phyloP scores from a whole-genome alignment of 2,113 vertebrate genomes.

The Lophochroa leadbeateri region DNA sequence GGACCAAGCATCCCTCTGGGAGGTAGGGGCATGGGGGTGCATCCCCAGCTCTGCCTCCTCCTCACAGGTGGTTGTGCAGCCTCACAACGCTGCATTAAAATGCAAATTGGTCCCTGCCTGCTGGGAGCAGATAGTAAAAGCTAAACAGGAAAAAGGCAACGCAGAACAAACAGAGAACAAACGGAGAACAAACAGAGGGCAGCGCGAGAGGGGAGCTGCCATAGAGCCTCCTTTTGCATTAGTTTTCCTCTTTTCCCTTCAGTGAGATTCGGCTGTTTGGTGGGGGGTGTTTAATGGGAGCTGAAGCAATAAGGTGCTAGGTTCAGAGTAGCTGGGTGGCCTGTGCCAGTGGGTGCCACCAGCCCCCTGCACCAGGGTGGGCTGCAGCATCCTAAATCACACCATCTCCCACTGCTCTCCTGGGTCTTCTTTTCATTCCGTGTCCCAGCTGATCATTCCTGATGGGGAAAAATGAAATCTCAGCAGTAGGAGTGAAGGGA shows the following conservation, averaged over 20 bases:
- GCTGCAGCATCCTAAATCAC: not conserved
- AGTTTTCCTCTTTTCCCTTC: not conserved
- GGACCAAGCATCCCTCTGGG: not conserved
- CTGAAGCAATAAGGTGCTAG: not conserved
- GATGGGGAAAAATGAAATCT: not conserved
- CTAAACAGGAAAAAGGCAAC: not conserved
- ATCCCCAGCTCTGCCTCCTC: not conserved
- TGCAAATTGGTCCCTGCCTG: constrained; percentile 54
- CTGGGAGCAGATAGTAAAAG: constrained; percentile 46
- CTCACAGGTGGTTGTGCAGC: not conserved
- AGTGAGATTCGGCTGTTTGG: not conserved
- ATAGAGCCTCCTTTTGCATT: not conserved
- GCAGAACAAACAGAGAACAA: not conserved
- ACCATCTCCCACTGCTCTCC: not conserved
- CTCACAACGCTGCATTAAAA: constrained; percentile 15
- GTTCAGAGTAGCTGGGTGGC: not conserved
- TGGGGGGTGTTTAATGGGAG: not conserved
- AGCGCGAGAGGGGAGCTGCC: not conserved
- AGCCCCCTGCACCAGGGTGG: accelerated
- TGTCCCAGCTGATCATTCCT: not conserved
- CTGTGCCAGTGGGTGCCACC: not conserved
- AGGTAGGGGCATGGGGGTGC: not conserved
- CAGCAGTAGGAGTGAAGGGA: not conserved
- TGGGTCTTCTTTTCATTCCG: not conserved
- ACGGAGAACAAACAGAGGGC: not conserved